Percentiles rank a stretch among this genome's conserved stretches.
Evolutionary conservation across 2,113 vertebrate species (phyloP).

Genomic region (Albula goreensis): DNA sequence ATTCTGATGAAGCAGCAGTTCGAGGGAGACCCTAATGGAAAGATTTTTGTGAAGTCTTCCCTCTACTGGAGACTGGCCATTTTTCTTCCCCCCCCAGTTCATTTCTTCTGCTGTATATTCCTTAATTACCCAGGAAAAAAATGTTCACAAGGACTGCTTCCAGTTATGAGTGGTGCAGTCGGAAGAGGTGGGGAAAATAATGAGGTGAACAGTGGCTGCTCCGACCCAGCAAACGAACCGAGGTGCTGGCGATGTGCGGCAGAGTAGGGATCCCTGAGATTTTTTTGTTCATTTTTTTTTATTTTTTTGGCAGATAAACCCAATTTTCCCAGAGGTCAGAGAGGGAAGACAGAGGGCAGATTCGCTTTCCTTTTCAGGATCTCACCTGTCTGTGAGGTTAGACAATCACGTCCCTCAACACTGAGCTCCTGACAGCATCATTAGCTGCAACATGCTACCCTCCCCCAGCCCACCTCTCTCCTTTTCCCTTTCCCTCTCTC

Average conservation of each 20-base stretch:
- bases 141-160: not conserved
- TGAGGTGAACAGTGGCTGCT: not conserved
- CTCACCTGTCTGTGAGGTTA: not conserved
- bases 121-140: not conserved
- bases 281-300: too few species aligned
- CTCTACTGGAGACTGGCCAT: too few species aligned
- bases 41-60: too few species aligned
- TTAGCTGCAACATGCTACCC: not conserved
- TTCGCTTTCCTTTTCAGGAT: not conserved
- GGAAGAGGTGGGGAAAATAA: not conserved
- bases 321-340: not conserved
- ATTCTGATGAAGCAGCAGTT: too few species aligned
- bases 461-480: not conserved
- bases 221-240: not conserved
- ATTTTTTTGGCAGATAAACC: not conserved
- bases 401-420: not conserved
- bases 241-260: too few species aligned
- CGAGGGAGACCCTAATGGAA: too few species aligned
- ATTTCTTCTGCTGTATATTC: not conserved
- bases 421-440: not conserved
- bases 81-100: not conserved
- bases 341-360: conserved; percentile 4
- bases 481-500: not conserved
- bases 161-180: not conserved
- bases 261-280: not conserved